Evolutionary conservation across 2,797 vertebrate species (phyloP), one percentile per base, ranked within the genome.

Genomic region (Poecilia velifera): DNA sequence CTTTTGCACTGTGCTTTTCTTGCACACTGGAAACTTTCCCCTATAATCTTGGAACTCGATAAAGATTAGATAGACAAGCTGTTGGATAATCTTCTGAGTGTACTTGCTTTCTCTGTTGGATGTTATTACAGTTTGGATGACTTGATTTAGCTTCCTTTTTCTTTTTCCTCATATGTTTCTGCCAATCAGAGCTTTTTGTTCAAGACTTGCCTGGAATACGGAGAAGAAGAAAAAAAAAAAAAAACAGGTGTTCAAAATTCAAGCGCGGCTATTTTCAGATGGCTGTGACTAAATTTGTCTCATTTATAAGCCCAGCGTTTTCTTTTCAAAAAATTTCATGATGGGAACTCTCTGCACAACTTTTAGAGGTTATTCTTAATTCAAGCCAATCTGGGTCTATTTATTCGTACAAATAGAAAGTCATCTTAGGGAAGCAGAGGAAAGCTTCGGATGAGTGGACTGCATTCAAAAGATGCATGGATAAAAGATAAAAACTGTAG

Each of bases 111-210:
- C 20, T 68, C 36, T 41, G 1, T 39, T 68, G 39, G 68, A 77
- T 76, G 73, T 84, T 76, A 85, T 81, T 36, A 47, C 57, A 47
- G 28, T 76, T 81, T 36, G n/a, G 59, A 74, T 74, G 55, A 73
- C 41, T 45, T 84, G 28, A 84, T 83, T 88, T 25, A 1, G 72
- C 66, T 76, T 77, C 77, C 80, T 43, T 20, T 82, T 79, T 51
- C 20, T 51, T 25, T 75, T 57, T 73, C 49, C 25, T 64, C 59
- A 64, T 62, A 72, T 78, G 66, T 84, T 70, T 4, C 1, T 39
- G 57, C 55, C 76, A 84, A 76, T 87, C 77, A 77, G 45, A 78
- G 81, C 70, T 59, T 9, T 82, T 87, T 79, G 82, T 80, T 76
- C 13, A 36, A 77, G 31, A 78, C 74, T 68, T 76, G 64, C 64